phyloP scores from a whole-genome alignment of 1,140 invertebrate genomes.

The Drosophila leontia region DNA sequence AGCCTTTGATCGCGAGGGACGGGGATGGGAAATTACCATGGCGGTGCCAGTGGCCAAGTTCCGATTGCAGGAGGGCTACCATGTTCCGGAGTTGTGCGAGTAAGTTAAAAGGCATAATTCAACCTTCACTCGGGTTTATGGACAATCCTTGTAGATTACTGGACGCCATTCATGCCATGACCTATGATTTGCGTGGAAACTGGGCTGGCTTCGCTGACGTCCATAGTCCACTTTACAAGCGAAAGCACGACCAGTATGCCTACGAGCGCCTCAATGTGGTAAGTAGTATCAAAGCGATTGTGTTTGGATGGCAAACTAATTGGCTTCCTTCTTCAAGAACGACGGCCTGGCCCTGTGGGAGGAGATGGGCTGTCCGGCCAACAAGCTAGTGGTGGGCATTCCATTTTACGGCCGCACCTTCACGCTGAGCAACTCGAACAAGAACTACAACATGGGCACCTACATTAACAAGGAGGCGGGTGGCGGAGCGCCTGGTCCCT shows the following conservation, averaged over 20 bases:
- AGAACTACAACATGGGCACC: slow-evolving; percentile 92
- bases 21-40: slow-evolving; percentile 94
- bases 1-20: slow-evolving; percentile 90
- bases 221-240: slow-evolving; percentile 93
- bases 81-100: slow-evolving; percentile 94
- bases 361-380: slow-evolving; percentile 92
- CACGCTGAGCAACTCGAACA: slow-evolving; percentile 92
- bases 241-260: slow-evolving; percentile 94
- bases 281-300: slow-evolving; percentile 78
- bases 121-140: neutral
- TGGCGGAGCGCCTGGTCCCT: slow-evolving; percentile 92
- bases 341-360: slow-evolving; percentile 94
- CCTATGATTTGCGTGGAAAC: slow-evolving; percentile 95
- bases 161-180: slow-evolving; percentile 95
- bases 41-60: slow-evolving; percentile 95
- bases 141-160: slow-evolving; percentile 79
- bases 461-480: slow-evolving; percentile 95
- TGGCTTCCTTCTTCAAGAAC: slow-evolving; percentile 87
- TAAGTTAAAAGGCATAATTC: slow-evolving; percentile 85
- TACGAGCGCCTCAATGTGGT: slow-evolving; percentile 95
- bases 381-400: slow-evolving; percentile 95
- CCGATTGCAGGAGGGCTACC: slow-evolving; percentile 93
- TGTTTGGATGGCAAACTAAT: slow-evolving; percentile 17
- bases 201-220: slow-evolving; percentile 96
- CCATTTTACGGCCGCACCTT: slow-evolving; percentile 94